Evolutionary conservation across 2,113 vertebrate species (phyloP), one percentile per base, ranked within the genome.

Genomic region (Archilochus colubris): DNA sequence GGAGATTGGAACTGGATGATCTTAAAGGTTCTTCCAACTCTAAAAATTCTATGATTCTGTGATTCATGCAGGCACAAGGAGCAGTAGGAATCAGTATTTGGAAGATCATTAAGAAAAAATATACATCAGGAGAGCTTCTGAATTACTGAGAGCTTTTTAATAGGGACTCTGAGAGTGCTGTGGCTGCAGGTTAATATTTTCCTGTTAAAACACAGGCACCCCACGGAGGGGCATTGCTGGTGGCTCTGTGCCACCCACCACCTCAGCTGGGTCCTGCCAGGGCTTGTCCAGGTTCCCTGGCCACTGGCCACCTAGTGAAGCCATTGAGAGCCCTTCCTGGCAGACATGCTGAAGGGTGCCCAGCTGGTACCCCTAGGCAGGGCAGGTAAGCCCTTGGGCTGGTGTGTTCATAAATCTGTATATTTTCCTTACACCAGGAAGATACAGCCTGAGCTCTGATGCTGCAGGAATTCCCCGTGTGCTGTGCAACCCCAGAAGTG

Each of bases 311-410:
- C 88, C 68, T 7, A 3, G 18, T 3, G 14, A 17, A 10, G 36
- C 79, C 40, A 40, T 40, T n/a, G 61, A 13, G 50, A 36, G 22
- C 8, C 53, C 12, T 5, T 70, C 63, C 67, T 69, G 3, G 0
- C 7, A 5, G 0, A 0, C 31, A 3, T 24, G 3, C n/a, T 57
- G 88, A 3, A 9, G 55, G 77, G 40, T 2, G 6, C 67, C 21
- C 74, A 18, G 46, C 72, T 48, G 40, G 40, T 40, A 40, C 40
- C 50, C 50, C 5, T 4, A 1, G 1, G 0, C 33, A 24, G 50
- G 24, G 18, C 1, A 5, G 75, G 14, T 46, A 30, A 50, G 21
- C 28, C 76, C 44, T 6, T 12, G 73, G 66, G 58, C 13, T 69
- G 22, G 15, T 40, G 0, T 25, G 25, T 16, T 10, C 68, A 3